A percentile compares a stretch with the other conserved stretches of the same genome.
Evolutionary conservation across 1,140 invertebrate genomes (phyloP).

Genomic region (Pantala flavescens): DNA sequence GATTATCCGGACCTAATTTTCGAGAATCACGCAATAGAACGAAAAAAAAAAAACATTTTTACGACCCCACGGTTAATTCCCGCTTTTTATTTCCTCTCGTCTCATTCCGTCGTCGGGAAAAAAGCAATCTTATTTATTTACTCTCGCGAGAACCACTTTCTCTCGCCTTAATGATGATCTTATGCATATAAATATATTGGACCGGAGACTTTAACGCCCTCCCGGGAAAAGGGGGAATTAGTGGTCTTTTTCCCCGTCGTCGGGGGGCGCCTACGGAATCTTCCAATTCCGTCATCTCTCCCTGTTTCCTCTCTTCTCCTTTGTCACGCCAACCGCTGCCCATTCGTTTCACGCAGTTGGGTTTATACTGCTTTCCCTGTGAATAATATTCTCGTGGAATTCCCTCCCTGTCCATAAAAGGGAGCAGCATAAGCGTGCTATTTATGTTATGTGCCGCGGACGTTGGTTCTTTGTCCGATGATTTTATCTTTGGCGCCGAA

Average conservation of each 20-base stretch:
- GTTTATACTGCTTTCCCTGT: neutral
- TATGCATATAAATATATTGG: constrained; percentile 8
- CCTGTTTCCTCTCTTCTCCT: neutral
- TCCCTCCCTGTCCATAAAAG: neutral
- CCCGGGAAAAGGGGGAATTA: neutral
- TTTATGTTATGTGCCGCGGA: neutral
- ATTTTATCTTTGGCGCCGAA: neutral
- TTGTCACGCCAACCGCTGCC: neutral
- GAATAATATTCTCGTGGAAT: neutral
- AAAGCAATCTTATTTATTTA: no score
- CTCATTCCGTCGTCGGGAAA: no score
- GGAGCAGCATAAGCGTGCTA: neutral
- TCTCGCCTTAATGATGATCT: neutral
- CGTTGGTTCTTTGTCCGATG: neutral
- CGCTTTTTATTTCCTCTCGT: no score
- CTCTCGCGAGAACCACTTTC: neutral
- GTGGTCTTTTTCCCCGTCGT: neutral
- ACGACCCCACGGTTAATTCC: no score
- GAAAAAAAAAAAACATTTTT: no score
- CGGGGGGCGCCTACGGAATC: neutral
- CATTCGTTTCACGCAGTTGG: neutral
- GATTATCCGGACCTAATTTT: no score
- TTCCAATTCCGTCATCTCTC: neutral
- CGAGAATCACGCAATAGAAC: no score
- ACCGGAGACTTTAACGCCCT: neutral